These are phyloP conservation scores for Eurystomus gularis DNA, from an alignment of 2,113 vertebrate genomes.

Conservation along the genomic window DNA sequence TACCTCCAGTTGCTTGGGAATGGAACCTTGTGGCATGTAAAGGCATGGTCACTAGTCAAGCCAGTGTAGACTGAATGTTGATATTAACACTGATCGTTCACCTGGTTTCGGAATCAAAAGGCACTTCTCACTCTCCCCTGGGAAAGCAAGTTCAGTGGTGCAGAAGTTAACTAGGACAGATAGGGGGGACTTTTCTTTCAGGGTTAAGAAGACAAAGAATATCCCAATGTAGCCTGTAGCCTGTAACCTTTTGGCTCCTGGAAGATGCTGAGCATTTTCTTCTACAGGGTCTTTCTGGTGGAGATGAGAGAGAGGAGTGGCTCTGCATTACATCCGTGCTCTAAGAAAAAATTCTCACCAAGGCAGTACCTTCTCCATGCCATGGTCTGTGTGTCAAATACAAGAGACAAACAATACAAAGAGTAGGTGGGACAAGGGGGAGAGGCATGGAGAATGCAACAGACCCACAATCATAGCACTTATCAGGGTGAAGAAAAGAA, in stretches of 20 bases:
- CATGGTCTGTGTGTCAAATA: not conserved
- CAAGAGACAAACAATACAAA: not conserved
- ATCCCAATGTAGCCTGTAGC: not conserved
- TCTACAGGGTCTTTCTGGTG: not conserved
- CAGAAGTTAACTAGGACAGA: not conserved
- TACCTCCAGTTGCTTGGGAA: not conserved
- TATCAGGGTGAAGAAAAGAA: not conserved
- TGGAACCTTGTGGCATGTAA: not conserved
- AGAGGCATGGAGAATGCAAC: not conserved
- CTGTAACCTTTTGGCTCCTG: not conserved
- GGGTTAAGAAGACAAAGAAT: not conserved
- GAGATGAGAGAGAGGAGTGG: not conserved
- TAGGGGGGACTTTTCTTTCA: not conserved
- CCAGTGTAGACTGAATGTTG: not conserved
- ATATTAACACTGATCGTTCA: not conserved
- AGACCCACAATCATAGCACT: fast-evolving
- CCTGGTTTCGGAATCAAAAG: not conserved
- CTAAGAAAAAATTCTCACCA: not conserved
- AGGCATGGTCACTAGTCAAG: not conserved
- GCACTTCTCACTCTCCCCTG: not conserved
- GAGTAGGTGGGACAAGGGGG: not conserved
- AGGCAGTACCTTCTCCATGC: not conserved
- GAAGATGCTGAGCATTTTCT: not conserved
- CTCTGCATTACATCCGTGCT: not conserved
- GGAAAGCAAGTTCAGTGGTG: not conserved